phyloP scores from a whole-genome alignment of 1,140 invertebrate genomes.

The Drosophila nigromelanica region DNA sequence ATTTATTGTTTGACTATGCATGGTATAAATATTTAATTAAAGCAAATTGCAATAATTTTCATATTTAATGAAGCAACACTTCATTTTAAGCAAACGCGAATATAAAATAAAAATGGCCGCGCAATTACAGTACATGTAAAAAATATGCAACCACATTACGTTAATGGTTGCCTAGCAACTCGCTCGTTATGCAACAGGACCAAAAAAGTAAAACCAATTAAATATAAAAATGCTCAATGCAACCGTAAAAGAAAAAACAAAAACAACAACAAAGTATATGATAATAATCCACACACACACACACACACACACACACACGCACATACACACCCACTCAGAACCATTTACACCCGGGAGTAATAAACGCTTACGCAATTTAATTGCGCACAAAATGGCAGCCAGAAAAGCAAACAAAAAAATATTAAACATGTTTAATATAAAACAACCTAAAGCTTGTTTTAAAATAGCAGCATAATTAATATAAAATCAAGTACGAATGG shows the following conservation, averaged over 20 bases:
- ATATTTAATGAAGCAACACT: conserved; percentile 79
- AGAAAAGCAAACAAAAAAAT: conserved; percentile 36
- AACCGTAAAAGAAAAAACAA: conserved; percentile 30
- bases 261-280: conserved; percentile 39
- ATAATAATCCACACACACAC: conserved; percentile 44
- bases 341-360: conserved; percentile 67
- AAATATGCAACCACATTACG: conserved; percentile 44
- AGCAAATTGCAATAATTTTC: conserved; percentile 74
- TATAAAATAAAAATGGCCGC: conserved; percentile 14
- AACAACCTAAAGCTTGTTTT: conserved; percentile 58
- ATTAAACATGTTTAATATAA: conserved; percentile 47
- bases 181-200: conserved; percentile 54
- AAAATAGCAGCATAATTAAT: conserved; percentile 73
- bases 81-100: conserved; percentile 53
- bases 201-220: conserved; percentile 58
- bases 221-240: conserved; percentile 53
- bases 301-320: neutral
- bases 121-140: conserved; percentile 39
- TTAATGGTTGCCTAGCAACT: conserved; percentile 68
- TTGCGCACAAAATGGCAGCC: conserved; percentile 74
- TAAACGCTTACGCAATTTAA: conserved; percentile 81
- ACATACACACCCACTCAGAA: neutral
- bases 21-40: conserved; percentile 72
- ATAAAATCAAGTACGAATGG: conserved; percentile 58
- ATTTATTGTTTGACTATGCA: conserved; percentile 9